Conservation (phyloP, 2,888 invertebrate genomes). For the Oscheius sp. region DNA sequence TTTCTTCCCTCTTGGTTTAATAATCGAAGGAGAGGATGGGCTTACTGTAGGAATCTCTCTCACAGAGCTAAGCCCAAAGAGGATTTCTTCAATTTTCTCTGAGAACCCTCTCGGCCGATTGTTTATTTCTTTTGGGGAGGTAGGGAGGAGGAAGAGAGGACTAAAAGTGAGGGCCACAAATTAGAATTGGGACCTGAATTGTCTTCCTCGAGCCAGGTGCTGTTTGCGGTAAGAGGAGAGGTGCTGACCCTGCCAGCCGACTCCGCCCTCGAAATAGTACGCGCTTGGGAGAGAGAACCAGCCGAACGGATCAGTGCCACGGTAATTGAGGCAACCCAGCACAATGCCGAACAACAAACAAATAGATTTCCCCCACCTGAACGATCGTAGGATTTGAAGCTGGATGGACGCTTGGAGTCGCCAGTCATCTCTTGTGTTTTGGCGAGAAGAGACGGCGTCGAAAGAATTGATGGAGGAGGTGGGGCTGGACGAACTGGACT, state of each 20-base stretch:
- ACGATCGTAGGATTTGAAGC: slow-evolving; percentile 17
- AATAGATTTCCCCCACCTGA: slow-evolving; percentile 10
- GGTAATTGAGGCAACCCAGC: slow-evolving; percentile 4
- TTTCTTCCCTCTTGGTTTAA: no score
- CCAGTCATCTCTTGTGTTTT: slow-evolving; percentile 15
- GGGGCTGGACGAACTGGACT: slow-evolving; percentile 32
- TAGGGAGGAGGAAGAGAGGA: no score
- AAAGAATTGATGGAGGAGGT: slow-evolving; percentile 26
- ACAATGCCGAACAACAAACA: slow-evolving; percentile 9
- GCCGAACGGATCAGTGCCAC: slow-evolving; percentile 19
- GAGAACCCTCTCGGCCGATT: no score
- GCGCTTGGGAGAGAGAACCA: background rate
- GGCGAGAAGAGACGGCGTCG: background rate
- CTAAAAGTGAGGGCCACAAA: no score
- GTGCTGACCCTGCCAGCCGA: slow-evolving; percentile 17
- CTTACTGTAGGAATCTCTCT: no score
- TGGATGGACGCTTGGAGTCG: background rate
- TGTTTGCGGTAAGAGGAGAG: slow-evolving; percentile 26
- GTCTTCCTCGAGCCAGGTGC: slow-evolving; percentile 14
- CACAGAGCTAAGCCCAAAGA: no score
- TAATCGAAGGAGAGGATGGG: no score
- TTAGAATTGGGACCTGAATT: no score
- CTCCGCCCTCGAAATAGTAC: slow-evolving; percentile 12
- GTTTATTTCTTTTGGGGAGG: no score
- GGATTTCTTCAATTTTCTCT: no score